Evolutionary conservation across 1,140 invertebrate species (phyloP), one percentile per base, ranked within the genome.

Genomic region (Tetragnatha versicolor): DNA sequence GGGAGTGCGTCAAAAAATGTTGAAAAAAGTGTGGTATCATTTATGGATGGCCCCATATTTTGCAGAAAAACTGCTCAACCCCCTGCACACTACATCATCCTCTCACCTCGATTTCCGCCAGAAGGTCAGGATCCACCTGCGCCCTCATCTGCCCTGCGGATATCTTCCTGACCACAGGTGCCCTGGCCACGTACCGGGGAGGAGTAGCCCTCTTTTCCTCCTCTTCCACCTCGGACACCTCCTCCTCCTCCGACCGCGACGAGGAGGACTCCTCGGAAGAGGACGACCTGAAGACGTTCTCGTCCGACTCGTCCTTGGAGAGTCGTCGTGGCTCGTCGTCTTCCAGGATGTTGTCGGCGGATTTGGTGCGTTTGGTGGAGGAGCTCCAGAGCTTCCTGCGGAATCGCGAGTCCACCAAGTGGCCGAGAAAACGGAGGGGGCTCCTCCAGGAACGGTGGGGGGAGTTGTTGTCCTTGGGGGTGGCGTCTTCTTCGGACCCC

Each of bases 71-170:
- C n/a, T n/a, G n/a, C n/a, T n/a, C n/a, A n/a, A n/a, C n/a, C n/a
- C n/a, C n/a, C n/a, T n/a, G n/a, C n/a, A n/a, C n/a, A n/a, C n/a
- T n/a, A n/a, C n/a, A n/a, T n/a, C n/a, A n/a, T 17, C 3, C 6
- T 1, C 20, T 31, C 37, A 77, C 73, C 60, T 77, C 73, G 17
- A 77, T 77, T 60, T 77, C 73, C 14, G 73, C 73, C 47, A 77
- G 14, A 12, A 77, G 14, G 1, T 60, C 60, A 22, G 73, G 73
- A 55, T 77, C 73, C 9, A 77, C 33, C 22, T 77, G 73, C 4
- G 22, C 45, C 17, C 42, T 65, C 49, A 51, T 6, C 33, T 65
- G 39, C 3, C 42, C 39, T 12, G 22, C 66, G 1, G 61, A 65
- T 31, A 77, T 61, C 35, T 45, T 77, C 29, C 73, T 65, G 12